phyloP scores from a whole-genome alignment of 2,797 vertebrate genomes.

The Gadopsis bispinosus region DNA sequence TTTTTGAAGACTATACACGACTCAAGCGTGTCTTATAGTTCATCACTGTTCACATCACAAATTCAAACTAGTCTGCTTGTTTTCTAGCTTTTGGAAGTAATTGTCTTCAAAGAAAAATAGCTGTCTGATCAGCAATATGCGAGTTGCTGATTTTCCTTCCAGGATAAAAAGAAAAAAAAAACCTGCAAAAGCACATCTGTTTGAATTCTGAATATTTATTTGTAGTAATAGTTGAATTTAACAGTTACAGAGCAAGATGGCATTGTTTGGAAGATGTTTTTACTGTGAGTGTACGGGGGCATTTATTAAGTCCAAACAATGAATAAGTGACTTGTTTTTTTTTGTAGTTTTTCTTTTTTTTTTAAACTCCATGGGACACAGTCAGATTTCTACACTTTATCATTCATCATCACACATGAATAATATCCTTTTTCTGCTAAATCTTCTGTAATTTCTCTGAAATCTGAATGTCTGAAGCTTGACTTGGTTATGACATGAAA shows the following conservation, averaged over 20 bases:
- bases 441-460: not conserved
- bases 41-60: not conserved
- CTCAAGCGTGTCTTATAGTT: not conserved
- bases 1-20: not conserved
- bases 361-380: not conserved
- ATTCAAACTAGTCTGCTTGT: not conserved
- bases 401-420: not conserved
- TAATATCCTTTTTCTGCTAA: not conserved
- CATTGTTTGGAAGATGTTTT: not conserved
- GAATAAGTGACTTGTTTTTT: slow-evolving; percentile 61
- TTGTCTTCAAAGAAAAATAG: slow-evolving; percentile 15
- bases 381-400: slow-evolving; percentile 6
- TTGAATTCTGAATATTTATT: slow-evolving; percentile 45
- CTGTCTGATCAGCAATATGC: not conserved
- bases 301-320: slow-evolving; percentile 56
- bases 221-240: slow-evolving; percentile 27
- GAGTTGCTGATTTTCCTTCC: not conserved
- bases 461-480: not conserved
- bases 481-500: not conserved
- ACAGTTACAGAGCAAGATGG: slow-evolving; percentile 21
- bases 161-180: not conserved
- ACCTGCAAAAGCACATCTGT: not conserved
- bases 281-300: slow-evolving; percentile 13
- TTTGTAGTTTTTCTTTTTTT: not conserved
- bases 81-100: not conserved